Base-by-base conservation (phyloP, 1,140 invertebrate genomes). In the Forficula auricularia region DNA sequence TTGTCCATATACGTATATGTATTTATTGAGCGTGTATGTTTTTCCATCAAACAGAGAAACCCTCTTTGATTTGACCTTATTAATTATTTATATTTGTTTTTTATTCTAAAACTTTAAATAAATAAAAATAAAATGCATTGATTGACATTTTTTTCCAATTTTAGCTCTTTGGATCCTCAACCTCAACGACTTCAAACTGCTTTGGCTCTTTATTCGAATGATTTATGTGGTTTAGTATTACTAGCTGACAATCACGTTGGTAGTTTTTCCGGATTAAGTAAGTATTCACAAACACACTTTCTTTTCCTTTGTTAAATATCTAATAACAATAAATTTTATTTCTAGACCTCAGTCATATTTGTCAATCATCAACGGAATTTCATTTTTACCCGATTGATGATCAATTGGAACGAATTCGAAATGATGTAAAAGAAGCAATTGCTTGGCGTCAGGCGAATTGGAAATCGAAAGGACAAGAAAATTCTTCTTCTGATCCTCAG, bases 151-250 rank as follows among this genome's bases (percentile, higher is more conserved):
- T n/a, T n/a, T n/a, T n/a, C n/a, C n/a, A n/a, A n/a, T 27, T 27
- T 27, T 50, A 71, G 65, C 19, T 45, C 49, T 44, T 60, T 66
- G 42, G 69, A 72, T 54, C 70, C 68, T 44, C 73, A 72, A 39
- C 78, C 84, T 3, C 82, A 87, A 54, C 67, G 85, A 43, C 66
- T 96, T 13, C 90, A 95, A 65, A 95, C 90, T 45, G 84, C 90
- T 36, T 73, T 98, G 57, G 86, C 79, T 30, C 65, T 97, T 1
- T 98, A 96, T 64, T 94, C 89, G 1, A 80, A 82, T 57, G 86
- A 88, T 54, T 64, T 96, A 36, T 82, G 79, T 60, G 91, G 84
- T 4, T 61, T 89, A 18, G 85, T 97, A 32, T 61, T 96, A 15
- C 62, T 94, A 40, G 83, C 81, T 42, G 86, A 78, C 57, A 80